Conservation (phyloP, 2,888 invertebrate genomes). For the Colostygia pectinataria region DNA sequence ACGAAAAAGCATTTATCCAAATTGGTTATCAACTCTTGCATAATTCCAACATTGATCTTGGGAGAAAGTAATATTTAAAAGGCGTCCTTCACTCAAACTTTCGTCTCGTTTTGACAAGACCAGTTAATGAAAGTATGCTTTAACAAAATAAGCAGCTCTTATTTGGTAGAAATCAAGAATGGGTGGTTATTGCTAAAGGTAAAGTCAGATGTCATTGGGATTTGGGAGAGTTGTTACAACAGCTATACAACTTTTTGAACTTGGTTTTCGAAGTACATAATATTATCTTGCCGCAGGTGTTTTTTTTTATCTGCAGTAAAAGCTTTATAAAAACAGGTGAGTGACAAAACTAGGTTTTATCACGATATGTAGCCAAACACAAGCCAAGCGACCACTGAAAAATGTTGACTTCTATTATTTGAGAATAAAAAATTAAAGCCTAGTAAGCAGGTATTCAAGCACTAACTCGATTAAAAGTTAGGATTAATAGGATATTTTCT, state of each 20-base stretch:
- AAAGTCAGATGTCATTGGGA: conserved; percentile 17
- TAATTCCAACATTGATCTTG: conserved; percentile 49
- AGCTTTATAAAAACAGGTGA: too few species aligned
- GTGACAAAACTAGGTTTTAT: too few species aligned
- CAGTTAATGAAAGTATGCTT: conserved; percentile 46
- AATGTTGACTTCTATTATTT: too few species aligned
- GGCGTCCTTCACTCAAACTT: conserved; percentile 36
- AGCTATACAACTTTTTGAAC: conserved; percentile 51
- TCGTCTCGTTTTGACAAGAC: conserved; percentile 39
- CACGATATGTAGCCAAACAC: too few species aligned
- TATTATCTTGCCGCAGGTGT: too few species aligned
- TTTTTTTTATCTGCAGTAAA: too few species aligned
- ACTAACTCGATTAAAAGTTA: too few species aligned
- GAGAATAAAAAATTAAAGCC: too few species aligned
- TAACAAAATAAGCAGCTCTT: conserved; percentile 41
- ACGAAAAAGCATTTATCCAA: conserved; percentile 9
- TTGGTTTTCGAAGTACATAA: too few species aligned
- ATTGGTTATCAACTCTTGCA: conserved; percentile 26
- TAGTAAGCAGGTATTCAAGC: too few species aligned
- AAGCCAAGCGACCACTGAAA: too few species aligned
- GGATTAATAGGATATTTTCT: too few species aligned
- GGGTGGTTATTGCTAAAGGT: conserved; percentile 7
- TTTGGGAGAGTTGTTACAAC: conserved; percentile 34
- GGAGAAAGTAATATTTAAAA: conserved; percentile 49
- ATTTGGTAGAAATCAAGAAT: conserved; percentile 22